Percentiles rank a stretch among this genome's conserved stretches.
Evolutionary conservation across 2,113 vertebrate species (phyloP).

Genomic region (Chionis minor): DNA sequence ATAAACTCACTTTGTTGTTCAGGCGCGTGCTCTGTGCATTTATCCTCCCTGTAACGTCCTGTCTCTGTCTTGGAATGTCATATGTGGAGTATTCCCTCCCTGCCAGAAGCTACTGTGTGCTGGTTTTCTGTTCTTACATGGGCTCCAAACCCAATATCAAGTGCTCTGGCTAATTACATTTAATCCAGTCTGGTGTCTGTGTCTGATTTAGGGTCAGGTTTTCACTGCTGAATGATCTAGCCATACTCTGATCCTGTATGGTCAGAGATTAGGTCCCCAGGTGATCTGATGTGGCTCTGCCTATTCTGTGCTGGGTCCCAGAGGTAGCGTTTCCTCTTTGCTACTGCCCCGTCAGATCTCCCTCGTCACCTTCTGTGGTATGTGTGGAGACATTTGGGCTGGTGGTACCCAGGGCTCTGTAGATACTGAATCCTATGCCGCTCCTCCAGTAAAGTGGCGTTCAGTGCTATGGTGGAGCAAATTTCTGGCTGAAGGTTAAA

Average conservation of each 20-base stretch:
- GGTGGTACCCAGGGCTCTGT: neutral
- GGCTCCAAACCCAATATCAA: neutral
- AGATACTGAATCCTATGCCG: neutral
- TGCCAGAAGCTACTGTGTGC: neutral
- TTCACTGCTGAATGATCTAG: neutral
- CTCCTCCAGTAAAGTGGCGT: neutral
- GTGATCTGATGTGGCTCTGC: neutral
- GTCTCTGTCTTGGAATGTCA: neutral
- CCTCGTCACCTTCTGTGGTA: neutral
- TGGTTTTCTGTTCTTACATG: neutral
- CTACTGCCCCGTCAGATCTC: neutral
- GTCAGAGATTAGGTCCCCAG: neutral
- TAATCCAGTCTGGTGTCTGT: neutral
- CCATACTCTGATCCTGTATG: neutral
- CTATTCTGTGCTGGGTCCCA: neutral
- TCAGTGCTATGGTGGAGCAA: neutral
- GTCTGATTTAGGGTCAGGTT: neutral
- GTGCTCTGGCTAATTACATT: neutral
- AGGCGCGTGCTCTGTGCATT: neutral
- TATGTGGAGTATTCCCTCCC: neutral
- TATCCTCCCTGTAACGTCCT: neutral
- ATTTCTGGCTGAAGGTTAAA: neutral
- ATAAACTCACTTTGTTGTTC: neutral
- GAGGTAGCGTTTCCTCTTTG: neutral
- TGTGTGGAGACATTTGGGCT: neutral